These are phyloP conservation scores for Cliona cf. orientalis DNA, from an alignment of 37 sponge, comb jelly and placozoan species.

Conservation along the genomic window DNA sequence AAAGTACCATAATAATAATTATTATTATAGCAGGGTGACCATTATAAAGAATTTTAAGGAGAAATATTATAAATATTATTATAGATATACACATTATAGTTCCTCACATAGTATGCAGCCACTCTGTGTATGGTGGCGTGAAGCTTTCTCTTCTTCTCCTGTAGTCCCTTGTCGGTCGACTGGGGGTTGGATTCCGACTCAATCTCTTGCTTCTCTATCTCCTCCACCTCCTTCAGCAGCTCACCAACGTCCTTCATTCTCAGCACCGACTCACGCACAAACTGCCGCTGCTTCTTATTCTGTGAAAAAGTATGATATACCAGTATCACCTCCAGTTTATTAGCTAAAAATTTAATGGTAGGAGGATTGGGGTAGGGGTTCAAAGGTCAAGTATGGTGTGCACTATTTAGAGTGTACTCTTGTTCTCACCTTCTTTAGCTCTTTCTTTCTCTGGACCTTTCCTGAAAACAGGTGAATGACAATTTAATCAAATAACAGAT, in stretches of 20 bases:
- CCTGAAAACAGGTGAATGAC: constrained; percentile 42
- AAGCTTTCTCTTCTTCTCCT: constrained; percentile 86
- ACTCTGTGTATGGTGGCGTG: constrained; percentile 73
- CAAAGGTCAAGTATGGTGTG: background rate
- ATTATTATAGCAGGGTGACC: background rate
- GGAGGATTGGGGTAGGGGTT: background rate
- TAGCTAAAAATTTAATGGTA: too few relatives aligned
- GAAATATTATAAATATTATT: background rate
- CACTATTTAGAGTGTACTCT: constrained; percentile 16
- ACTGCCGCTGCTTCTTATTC: constrained; percentile 94
- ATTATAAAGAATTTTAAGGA: background rate
- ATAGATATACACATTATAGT: background rate
- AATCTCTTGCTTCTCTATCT: constrained; percentile 78
- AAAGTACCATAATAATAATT: background rate
- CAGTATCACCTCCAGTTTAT: background rate
- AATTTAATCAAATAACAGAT: background rate
- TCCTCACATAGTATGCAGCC: constrained; percentile 66
- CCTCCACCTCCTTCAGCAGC: constrained; percentile 83
- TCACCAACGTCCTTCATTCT: constrained; percentile 76
- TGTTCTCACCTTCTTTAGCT: constrained; percentile 83
- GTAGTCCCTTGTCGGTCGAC: constrained; percentile 86
- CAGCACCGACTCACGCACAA: constrained; percentile 93
- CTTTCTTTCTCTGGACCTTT: constrained; percentile 88
- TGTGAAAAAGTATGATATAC: constrained; percentile 9
- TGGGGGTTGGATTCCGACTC: constrained; percentile 21